Evolutionary conservation across 2,797 vertebrate genomes (phyloP).

Genomic region (Sebastes flavidus): DNA sequence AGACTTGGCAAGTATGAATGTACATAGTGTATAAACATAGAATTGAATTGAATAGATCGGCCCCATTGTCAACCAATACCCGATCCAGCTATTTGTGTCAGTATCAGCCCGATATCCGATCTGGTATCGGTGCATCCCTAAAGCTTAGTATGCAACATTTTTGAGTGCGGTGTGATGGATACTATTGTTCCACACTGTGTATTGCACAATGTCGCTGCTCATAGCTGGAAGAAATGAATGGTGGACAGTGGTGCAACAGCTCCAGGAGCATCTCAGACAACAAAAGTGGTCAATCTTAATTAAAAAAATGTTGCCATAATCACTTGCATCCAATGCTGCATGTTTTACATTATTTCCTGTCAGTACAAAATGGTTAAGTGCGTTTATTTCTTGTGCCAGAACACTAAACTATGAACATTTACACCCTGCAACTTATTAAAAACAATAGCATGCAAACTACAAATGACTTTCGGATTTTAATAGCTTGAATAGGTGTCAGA

Average conservation of each 20-base stretch:
- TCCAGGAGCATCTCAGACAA: background rate
- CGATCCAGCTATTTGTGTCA: too few relatives aligned
- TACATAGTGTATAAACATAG: fast-evolving
- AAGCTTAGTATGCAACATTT: background rate
- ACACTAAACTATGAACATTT: background rate
- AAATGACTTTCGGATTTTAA: background rate
- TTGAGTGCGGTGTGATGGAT: background rate
- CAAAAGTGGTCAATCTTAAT: background rate
- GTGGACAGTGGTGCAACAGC: background rate
- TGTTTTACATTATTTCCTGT: background rate
- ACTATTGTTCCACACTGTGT: background rate
- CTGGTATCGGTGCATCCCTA: too few relatives aligned
- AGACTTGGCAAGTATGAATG: too few relatives aligned
- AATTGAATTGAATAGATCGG: too few relatives aligned
- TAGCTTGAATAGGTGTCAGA: background rate
- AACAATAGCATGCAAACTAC: background rate
- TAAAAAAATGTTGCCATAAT: background rate
- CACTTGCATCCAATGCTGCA: background rate
- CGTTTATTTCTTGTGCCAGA: background rate
- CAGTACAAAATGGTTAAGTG: background rate
- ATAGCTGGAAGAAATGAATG: background rate
- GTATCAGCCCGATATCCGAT: too few relatives aligned
- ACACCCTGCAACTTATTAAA: background rate
- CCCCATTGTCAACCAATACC: too few relatives aligned
- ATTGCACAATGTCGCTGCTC: background rate